Base-by-base conservation (phyloP, 2,797 vertebrate species). In the Muraenolepis orangiensis region DNA sequence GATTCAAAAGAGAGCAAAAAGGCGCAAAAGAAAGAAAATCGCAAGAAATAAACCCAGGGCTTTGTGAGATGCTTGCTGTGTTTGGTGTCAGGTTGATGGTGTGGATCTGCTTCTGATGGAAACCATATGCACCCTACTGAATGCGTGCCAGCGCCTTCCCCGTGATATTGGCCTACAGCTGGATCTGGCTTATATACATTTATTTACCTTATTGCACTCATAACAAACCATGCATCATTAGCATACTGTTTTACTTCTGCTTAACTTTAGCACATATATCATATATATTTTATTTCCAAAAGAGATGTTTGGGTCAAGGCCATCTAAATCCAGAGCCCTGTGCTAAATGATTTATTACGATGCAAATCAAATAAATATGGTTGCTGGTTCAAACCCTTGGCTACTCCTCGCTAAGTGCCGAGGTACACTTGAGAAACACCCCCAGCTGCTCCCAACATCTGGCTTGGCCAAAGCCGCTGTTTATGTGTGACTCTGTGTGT, bases 41-140 rank as follows among this genome's bases (percentile, higher is more conserved):
- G n/a, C n/a, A n/a, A n/a, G n/a, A n/a, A n/a, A n/a, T n/a, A n/a
- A n/a, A n/a, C n/a, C n/a, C n/a, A n/a, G n/a, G n/a, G n/a, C n/a
- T n/a, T n/a, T n/a, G n/a, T n/a, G n/a, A 81, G 78, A 75, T 70
- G 82, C 76, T 81, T 75, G 84, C 75, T 51, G 77, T 73, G 77
- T 46, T 32, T 8, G 69, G 78, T 83, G 81, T 78, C 80, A 81
- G 81, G 64, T 76, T 80, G 77, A 84, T 72, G 71, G 75, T 34
- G 34, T 77, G 74, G 73, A 81, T 83, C 82, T n/a, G 66, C 64
- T 67, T 75, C 70, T 78, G 83, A 88, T 86, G 75, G 85, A 85
- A 69, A 76, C 32, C 77, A 77, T 87, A 82, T 82, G 85, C 72
- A 83, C 28, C 74, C 72, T 51, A 75, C 72, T 73, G 68, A 70